phyloP scores from a whole-genome alignment of 2,888 invertebrate species.

The Dascillus cervinus region DNA sequence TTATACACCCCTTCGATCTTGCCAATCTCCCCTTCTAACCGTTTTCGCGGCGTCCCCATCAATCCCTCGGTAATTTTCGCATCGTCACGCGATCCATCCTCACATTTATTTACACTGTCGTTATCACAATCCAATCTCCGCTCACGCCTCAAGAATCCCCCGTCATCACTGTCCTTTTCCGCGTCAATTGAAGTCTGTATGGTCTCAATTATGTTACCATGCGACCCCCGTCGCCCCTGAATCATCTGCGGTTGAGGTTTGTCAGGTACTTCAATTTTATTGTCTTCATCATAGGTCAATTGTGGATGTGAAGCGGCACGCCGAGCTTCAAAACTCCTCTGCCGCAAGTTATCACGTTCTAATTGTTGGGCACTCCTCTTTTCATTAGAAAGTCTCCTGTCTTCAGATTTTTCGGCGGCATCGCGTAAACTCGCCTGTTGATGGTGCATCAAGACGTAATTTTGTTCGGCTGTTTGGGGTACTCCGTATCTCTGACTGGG shows the following conservation, averaged over 20 bases:
- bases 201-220: slow-evolving; percentile 52
- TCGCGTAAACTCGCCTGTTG: slow-evolving; percentile 5
- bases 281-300: slow-evolving; percentile 48
- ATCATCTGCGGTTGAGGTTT: slow-evolving; percentile 38
- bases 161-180: slow-evolving; percentile 54
- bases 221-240: slow-evolving; percentile 47
- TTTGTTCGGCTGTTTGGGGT: slow-evolving; percentile 24
- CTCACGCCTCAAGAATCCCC: slow-evolving; percentile 49
- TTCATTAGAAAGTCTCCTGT: slow-evolving; percentile 22
- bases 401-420: slow-evolving; percentile 4
- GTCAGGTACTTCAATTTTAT: slow-evolving; percentile 20
- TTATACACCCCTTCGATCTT: slow-evolving; percentile 53
- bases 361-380: slow-evolving; percentile 57
- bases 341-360: slow-evolving; percentile 51
- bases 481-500: slow-evolving; percentile 22
- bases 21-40: slow-evolving; percentile 30
- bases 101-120: slow-evolving; percentile 12
- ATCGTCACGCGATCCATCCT: slow-evolving; percentile 21
- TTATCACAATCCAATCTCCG: slow-evolving; percentile 15
- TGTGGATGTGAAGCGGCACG: slow-evolving; percentile 63
- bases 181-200: slow-evolving; percentile 27
- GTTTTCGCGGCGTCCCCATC: slow-evolving; percentile 36
- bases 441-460: slow-evolving; percentile 27
- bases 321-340: slow-evolving; percentile 51
- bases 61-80: slow-evolving; percentile 31